Evolutionary conservation across 1,140 invertebrate species (phyloP), one percentile per base, ranked within the genome.

Genomic region (Drosophila ficusphila): DNA sequence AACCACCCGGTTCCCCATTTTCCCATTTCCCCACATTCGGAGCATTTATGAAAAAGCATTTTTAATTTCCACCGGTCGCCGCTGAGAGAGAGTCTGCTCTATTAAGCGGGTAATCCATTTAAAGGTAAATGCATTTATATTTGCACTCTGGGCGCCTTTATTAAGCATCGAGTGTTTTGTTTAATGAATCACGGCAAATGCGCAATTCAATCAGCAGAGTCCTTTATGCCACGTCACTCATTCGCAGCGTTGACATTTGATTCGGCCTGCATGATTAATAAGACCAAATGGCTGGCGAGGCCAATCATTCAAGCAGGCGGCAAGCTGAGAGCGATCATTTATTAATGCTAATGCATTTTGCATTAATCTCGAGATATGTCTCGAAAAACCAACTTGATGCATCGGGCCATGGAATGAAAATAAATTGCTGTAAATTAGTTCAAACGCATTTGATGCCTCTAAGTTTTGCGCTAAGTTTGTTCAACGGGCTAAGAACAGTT

Each of bases 401-500:
- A 77, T 58, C 54, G 54, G 41, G 52, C 64, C 33, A 46, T 14
- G 47, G 65, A 81, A 88, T 88, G 82, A 88, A 78, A 75, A 88
- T 88, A 76, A 88, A 88, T 88, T 71, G 74, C 78, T 70, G 27
- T 52, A 88, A 88, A 88, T 88, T 88, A 88, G 83, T 88, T 88
- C 70, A 78, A 78, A 65, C 81, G 77, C 82, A 78, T 88, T 88
- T 88, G 83, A 88, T 68, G 82, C 75, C 76, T 54, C 61, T 46
- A 81, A 76, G 71, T 79, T 85, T 76, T 25, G 49, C 75, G 41
- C 49, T 61, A 36, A 67, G 47, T 56, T 47, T 57, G 44, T 62
- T 41, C 47, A 72, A 51, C 31, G 48, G 14, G 16, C 5, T 38
- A 3, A 4, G 3, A 8, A 57, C 34, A 46, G 12, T 2, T 44